Evolutionary conservation across 2,888 invertebrate species (phyloP).

Genomic region (Dryococelus australis): DNA sequence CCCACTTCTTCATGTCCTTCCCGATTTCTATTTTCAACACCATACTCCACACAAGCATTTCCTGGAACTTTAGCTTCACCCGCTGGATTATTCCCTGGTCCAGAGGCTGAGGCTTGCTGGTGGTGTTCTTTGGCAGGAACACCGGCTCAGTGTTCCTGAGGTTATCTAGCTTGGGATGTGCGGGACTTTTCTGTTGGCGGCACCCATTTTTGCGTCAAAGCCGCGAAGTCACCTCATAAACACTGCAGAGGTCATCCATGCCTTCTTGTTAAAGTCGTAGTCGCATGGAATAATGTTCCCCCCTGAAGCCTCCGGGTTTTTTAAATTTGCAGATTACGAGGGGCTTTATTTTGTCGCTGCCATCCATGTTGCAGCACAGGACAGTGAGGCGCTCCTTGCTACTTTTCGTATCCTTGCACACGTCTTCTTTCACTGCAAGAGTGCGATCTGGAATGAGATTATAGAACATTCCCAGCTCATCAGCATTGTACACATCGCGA

Average conservation of each 20-base stretch:
- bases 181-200: constrained; percentile 13
- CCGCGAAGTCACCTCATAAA: constrained; percentile 21
- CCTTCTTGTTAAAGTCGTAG: no score
- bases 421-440: background rate
- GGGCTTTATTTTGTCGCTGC: background rate
- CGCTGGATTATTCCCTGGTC: constrained; percentile 32
- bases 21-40: no score
- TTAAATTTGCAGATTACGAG: background rate
- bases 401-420: background rate
- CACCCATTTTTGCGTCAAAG: constrained; percentile 30
- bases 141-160: constrained; percentile 26
- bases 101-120: constrained; percentile 8
- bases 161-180: constrained; percentile 24
- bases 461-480: background rate
- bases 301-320: background rate
- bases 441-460: constrained; percentile 21
- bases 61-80: constrained; percentile 31
- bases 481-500: background rate
- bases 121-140: constrained; percentile 24
- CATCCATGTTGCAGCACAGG: background rate
- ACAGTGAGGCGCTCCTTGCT: constrained; percentile 6
- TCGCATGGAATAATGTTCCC: background rate
- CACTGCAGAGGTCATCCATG: constrained; percentile 30
- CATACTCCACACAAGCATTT: constrained; percentile 30
- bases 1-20: constrained; percentile 18